Evolutionary conservation across 2,888 invertebrate species (phyloP), one percentile per base, ranked within the genome.

Genomic region (Octonoba sinensis): DNA sequence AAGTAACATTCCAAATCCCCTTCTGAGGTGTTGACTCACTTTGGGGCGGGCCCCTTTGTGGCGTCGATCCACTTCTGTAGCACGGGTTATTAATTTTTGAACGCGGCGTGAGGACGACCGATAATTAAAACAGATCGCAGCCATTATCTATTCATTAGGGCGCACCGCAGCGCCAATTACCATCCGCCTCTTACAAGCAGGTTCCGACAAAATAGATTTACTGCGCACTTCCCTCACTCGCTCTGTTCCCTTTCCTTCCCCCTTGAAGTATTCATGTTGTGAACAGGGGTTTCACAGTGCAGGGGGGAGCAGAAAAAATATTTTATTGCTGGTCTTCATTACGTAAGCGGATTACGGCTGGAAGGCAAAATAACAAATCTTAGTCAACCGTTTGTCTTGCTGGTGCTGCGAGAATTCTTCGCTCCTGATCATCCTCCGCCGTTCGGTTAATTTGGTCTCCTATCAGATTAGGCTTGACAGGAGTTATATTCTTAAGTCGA

Each of bases 61-160:
- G 27, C 64, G 62, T 36, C 71, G 65, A 70, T 64, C 64, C 66
- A 65, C 71, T 65, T 70, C 71, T 44, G 36, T 64, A 67, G 66
- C 60, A 79, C 67, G 79, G 73, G 73, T 79, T 79, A 79, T 79
- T 79, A 79, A 79, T 79, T 79, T 79, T 79, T 79, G 67, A 79
- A 67, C 79, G 60, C 47, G 47, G 67, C 66, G 79, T 60, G 62
- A 73, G 67, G 79, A 73, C 79, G 67, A 69, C 79, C 67, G 79
- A 79, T 79, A 79, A 79, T 79, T 79, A 79, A 79, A 79, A 79
- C 79, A 79, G 79, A 79, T 79, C 79, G 73, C 62, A 47, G 67
- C 79, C 79, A 79, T 79, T 79, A 79, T 79, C 79, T 79, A 79
- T 79, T 79, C 79, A 79, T 79, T 79, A 79, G 72, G 73, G 79